Base-by-base conservation (phyloP, 2,113 vertebrate species). In the Sapajus apella region DNA sequence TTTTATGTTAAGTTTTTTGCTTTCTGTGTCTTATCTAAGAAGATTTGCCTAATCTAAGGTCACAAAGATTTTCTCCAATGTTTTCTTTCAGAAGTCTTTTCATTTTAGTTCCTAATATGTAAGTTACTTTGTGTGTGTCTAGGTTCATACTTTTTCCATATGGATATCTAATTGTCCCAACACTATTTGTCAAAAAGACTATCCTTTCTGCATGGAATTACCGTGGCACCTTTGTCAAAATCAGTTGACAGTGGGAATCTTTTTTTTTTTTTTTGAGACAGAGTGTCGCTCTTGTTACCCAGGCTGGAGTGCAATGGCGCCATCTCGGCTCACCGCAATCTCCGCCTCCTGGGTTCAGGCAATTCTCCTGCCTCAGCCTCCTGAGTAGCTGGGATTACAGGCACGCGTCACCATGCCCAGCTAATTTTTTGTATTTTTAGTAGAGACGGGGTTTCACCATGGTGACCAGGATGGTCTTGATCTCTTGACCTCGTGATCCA, bases 51-150 rank as follows among this genome's bases (percentile, higher is more conserved):
- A 82, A 89, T 6, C 40, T 70, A 76, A 68, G n/a, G 58, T 66
- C 25, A 89, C 20, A 89, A 47, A 84, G 5, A 43, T 64, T 86
- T 95, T 95, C 35, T 90, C 68, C 30, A 70, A 40, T 81, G 17
- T 64, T 82, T 91, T 88, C 37, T 91, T 91, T 81, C 52, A 25
- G 11, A 95, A 75, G 20, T 91, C 35, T 88, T 77, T 84, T 52
- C 58, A 88, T 72, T 87, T 79, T 84, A 91, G 25, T 27, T 79
- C 55, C 80, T 81, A 45, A 64, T 52, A 37, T 87, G 79, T 84
- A 91, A n/a, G 25, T 45, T 12, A 45, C 40, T 86, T n/a, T 45
- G 55, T 86, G 40, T 45, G 73, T 58, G 52, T 94, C 5, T 52
- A 70, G 8, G 2, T 55, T 85, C 4, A 73, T 56, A 88, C 27